Evolutionary conservation across 2,888 invertebrate species (phyloP).

Genomic region (Chironomus riparius): DNA sequence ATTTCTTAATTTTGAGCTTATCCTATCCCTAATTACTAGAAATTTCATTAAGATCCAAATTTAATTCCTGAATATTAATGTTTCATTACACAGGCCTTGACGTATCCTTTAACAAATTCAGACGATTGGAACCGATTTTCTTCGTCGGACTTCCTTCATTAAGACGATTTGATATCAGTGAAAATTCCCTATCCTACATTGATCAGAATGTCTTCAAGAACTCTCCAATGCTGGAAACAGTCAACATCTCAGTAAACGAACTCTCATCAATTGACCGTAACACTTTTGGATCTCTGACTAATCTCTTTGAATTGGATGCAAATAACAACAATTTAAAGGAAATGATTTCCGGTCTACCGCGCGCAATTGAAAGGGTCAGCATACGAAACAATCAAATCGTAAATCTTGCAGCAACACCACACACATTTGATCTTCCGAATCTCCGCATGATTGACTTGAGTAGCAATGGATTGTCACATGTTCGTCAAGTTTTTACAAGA

Average conservation of each 20-base stretch:
- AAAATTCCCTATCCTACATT: slow-evolving; percentile 59
- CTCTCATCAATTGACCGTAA: slow-evolving; percentile 62
- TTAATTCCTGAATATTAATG: too few relatives aligned
- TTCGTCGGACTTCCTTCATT: slow-evolving; percentile 65
- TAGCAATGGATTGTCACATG: slow-evolving; percentile 61
- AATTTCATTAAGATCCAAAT: too few relatives aligned
- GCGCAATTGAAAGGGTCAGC: slow-evolving; percentile 65
- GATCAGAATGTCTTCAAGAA: slow-evolving; percentile 66
- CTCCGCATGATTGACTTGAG: slow-evolving; percentile 66
- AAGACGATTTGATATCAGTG: slow-evolving; percentile 65
- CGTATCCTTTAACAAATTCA: slow-evolving; percentile 65
- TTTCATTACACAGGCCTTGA: slow-evolving; percentile 49
- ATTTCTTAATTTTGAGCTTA: not conserved
- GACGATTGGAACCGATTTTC: slow-evolving; percentile 60
- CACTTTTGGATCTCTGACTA: slow-evolving; percentile 63
- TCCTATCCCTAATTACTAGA: too few relatives aligned
- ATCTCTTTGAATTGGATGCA: slow-evolving; percentile 69
- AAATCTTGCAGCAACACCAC: slow-evolving; percentile 53
- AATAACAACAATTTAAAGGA: slow-evolving; percentile 64
- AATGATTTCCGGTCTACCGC: slow-evolving; percentile 67
- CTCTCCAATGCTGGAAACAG: slow-evolving; percentile 62
- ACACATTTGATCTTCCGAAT: slow-evolving; percentile 61
- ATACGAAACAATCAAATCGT: slow-evolving; percentile 62
- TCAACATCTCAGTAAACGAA: slow-evolving; percentile 71
- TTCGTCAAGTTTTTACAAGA: slow-evolving; percentile 55